Conservation (phyloP, 2,888 invertebrate species). For the Ceriagrion tenellum region DNA sequence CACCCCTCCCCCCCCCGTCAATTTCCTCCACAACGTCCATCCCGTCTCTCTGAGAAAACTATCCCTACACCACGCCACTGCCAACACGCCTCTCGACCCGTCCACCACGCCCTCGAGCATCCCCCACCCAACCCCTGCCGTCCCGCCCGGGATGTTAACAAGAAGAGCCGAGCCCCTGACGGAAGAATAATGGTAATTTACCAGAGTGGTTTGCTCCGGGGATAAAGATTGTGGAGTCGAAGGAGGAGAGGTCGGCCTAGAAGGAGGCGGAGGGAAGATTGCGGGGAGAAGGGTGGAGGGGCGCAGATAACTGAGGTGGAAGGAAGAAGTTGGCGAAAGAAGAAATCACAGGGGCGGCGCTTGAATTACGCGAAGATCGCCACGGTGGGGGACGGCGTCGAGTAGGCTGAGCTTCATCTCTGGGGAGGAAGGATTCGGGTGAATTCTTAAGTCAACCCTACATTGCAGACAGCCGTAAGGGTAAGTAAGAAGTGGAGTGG, state of each 20-base stretch:
- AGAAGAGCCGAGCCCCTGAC: conserved; percentile 48
- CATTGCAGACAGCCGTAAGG: too few relatives aligned
- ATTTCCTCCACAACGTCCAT: not conserved
- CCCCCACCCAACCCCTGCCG: not conserved
- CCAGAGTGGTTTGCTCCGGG: conserved; percentile 60
- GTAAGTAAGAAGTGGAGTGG: too few relatives aligned
- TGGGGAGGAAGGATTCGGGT: too few relatives aligned
- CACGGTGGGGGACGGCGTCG: not conserved
- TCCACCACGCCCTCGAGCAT: not conserved
- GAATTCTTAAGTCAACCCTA: too few relatives aligned
- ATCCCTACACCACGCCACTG: not conserved
- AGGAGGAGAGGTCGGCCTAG: not conserved
- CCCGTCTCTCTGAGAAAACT: not conserved
- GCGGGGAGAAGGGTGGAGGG: not conserved
- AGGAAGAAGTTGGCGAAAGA: not conserved
- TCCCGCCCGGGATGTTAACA: conserved; percentile 28
- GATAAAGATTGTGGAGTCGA: conserved; percentile 33
- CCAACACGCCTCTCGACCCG: not conserved
- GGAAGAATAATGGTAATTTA: conserved; percentile 65
- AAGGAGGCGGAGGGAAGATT: not conserved
- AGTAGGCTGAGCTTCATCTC: not conserved
- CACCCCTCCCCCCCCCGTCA: not conserved
- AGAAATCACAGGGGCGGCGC: not conserved
- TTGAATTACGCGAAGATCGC: not conserved
- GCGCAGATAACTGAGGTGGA: not conserved